A percentile compares a stretch with the other conserved stretches of the same genome.
These are phyloP conservation scores for Scolanthus callimorphus DNA, from an alignment of 92 coral and sea anemone genomes.

Conservation along the genomic window DNA sequence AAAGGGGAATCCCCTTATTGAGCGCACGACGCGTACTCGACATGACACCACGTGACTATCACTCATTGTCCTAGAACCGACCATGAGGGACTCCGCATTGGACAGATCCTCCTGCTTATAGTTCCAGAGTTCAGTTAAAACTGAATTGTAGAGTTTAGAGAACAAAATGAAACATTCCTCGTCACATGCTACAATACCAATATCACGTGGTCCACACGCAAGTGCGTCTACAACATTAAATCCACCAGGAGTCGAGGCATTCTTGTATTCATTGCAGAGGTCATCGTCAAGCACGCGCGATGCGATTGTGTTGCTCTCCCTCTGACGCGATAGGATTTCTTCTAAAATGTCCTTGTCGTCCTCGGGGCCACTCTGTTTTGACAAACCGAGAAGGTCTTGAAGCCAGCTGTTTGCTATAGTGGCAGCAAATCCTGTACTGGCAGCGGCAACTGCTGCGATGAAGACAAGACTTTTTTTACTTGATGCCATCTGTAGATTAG, in stretches of 20 bases:
- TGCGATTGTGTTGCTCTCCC: not conserved
- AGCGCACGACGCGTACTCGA: conserved; percentile 36
- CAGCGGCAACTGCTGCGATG: conserved; percentile 13
- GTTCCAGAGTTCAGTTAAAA: conserved; percentile 3
- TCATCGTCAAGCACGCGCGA: not conserved
- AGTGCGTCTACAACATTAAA: conserved; percentile 17
- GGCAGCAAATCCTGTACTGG: conserved; percentile 13
- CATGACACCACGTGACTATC: conserved; percentile 27
- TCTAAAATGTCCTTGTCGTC: not conserved
- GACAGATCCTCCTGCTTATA: not conserved
- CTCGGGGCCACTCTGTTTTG: not conserved
- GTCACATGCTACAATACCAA: conserved; percentile 32
- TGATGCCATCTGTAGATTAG: conserved; percentile 8
- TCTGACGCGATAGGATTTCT: conserved; percentile 2
- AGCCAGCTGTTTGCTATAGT: conserved; percentile 6
- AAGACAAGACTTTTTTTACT: not conserved
- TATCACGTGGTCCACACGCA: conserved; percentile 8
- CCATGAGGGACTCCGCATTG: conserved; percentile 1
- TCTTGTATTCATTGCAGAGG: conserved; percentile 11
- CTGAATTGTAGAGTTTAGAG: conserved; percentile 17
- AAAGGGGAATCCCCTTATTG: conserved; percentile 40
- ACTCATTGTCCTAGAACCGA: not conserved
- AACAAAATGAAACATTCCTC: conserved; percentile 21
- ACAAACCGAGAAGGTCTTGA: not conserved
- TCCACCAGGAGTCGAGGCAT: conserved; percentile 9